These are phyloP conservation scores for Pristionchus mayeri DNA, from an alignment of 2,888 invertebrate genomes.

Conservation along the genomic window DNA sequence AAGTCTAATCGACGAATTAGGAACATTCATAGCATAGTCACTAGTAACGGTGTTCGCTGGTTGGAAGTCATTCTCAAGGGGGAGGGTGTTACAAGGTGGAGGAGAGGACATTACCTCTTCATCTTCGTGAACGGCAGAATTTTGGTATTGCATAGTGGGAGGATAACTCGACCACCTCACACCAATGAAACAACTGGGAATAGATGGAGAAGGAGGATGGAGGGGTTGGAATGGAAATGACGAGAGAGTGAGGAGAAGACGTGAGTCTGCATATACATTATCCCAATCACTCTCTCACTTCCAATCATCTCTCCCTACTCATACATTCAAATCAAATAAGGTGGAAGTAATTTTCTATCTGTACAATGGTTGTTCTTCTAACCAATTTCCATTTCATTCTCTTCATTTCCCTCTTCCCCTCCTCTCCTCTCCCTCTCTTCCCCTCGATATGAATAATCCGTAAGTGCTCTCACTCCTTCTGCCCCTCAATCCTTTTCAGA, in stretches of 20 bases:
- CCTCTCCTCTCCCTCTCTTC: neutral
- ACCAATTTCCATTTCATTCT: conserved; percentile 31
- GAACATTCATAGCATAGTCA: conserved; percentile 45
- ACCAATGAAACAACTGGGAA: neutral
- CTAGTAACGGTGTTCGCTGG: neutral
- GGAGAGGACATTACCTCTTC: neutral
- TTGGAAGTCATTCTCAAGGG: conserved; percentile 26
- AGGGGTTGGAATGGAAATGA: no score
- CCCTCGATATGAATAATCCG: conserved; percentile 28
- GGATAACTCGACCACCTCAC: conserved; percentile 15
- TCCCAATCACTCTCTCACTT: neutral
- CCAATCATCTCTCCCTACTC: neutral
- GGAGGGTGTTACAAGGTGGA: neutral
- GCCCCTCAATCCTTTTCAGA: neutral
- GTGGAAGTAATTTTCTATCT: neutral
- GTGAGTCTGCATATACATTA: neutral
- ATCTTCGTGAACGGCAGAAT: conserved; percentile 4
- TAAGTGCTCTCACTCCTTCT: neutral
- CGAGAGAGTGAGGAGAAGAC: neutral
- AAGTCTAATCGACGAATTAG: conserved; percentile 18
- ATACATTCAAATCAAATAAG: neutral
- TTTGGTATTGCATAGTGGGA: neutral
- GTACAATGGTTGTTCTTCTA: neutral
- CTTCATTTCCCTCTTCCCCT: neutral
- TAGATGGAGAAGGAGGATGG: neutral